These are phyloP conservation scores for Bagarius yarrelli DNA, from an alignment of 2,113 vertebrate species.

Conservation along the genomic window DNA sequence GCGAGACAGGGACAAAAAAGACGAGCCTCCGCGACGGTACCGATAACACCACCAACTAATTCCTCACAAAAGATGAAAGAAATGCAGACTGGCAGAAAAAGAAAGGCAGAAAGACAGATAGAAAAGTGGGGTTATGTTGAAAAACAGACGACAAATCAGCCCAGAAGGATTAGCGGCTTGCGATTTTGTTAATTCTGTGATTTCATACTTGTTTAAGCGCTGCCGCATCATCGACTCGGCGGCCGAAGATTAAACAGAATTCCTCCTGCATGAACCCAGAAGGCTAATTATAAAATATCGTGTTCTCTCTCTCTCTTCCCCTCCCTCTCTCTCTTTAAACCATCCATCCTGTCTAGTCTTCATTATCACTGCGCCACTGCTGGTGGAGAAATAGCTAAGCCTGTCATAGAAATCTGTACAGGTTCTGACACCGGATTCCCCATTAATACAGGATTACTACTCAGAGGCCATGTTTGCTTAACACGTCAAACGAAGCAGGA, in stretches of 20 bases:
- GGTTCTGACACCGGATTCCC: constrained; percentile 83
- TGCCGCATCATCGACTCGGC: constrained; percentile 73
- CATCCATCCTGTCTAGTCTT: constrained; percentile 59
- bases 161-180: constrained; percentile 79
- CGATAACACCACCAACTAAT: constrained; percentile 39
- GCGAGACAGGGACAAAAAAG: constrained; percentile 9
- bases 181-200: constrained; percentile 83
- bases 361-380: constrained; percentile 74
- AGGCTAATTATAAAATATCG: constrained; percentile 85
- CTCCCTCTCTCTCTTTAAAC: constrained; percentile 56
- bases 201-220: constrained; percentile 80
- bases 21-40: constrained; percentile 9
- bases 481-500: constrained; percentile 77
- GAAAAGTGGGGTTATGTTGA: constrained; percentile 50
- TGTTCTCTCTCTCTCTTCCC: constrained; percentile 63
- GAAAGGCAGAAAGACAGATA: constrained; percentile 13
- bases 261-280: constrained; percentile 74
- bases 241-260: constrained; percentile 76
- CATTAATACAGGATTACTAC: constrained; percentile 84
- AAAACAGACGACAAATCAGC: constrained; percentile 64
- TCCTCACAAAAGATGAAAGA: constrained; percentile 22
- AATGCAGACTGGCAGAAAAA: neutral
- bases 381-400: constrained; percentile 84
- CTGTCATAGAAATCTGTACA: constrained; percentile 81
- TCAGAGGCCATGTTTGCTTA: constrained; percentile 71